Evolutionary conservation across 1,140 invertebrate species (phyloP).

Genomic region (Trypoxylus dichotomus): DNA sequence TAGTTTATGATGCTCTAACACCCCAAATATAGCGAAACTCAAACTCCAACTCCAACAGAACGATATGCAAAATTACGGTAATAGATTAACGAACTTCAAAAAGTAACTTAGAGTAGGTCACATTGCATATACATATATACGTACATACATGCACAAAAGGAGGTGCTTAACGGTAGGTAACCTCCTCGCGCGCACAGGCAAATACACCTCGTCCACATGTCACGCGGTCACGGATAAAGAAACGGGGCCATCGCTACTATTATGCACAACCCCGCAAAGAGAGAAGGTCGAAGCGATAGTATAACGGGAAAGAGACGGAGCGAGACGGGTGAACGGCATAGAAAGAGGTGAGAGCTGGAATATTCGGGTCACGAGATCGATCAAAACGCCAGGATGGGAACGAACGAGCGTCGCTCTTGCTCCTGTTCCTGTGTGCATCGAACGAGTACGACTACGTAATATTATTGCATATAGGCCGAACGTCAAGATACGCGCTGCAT

Average conservation of each 20-base stretch:
- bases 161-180: neutral
- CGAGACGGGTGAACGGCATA: neutral
- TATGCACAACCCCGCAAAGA: neutral
- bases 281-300: neutral
- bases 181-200: neutral
- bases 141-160: too few species aligned
- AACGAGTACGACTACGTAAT: neutral
- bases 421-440: neutral
- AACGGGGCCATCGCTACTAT: neutral
- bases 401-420: neutral
- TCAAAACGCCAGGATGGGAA: constrained; percentile 1
- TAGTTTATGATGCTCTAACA: too few species aligned
- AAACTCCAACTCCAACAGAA: too few species aligned
- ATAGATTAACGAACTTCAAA: too few species aligned
- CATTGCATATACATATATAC: too few species aligned
- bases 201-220: neutral
- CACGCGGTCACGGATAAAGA: neutral
- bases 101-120: too few species aligned
- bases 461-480: too few species aligned
- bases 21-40: too few species aligned
- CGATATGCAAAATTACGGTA: too few species aligned
- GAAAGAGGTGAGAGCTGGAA: constrained; percentile 15
- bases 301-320: neutral
- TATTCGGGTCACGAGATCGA: constrained; percentile 22
- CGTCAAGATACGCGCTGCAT: too few species aligned